phyloP scores from a whole-genome alignment of 1,140 invertebrate species.

The Harpegnathos saltator region DNA sequence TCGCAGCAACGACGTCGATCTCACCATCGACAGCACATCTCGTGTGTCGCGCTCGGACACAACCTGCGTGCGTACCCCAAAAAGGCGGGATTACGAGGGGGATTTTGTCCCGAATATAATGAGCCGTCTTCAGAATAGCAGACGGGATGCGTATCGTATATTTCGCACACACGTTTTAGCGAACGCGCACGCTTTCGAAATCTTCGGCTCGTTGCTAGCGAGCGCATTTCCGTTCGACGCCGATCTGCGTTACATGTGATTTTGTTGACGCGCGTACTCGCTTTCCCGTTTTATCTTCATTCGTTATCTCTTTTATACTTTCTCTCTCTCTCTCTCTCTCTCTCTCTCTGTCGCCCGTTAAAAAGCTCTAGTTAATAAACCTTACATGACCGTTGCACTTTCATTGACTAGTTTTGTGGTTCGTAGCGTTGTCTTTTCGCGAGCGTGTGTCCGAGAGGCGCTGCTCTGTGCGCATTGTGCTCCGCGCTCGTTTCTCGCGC shows the following conservation, averaged over 20 bases:
- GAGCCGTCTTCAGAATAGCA: no score
- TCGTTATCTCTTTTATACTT: slow-evolving; percentile 42
- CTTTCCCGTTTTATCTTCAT: slow-evolving; percentile 26
- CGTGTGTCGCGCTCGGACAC: no score
- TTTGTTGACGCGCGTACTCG: neutral
- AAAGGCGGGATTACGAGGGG: no score
- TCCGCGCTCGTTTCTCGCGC: neutral
- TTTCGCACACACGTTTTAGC: no score
- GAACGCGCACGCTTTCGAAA: no score
- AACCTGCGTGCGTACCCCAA: no score
- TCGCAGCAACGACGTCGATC: no score
- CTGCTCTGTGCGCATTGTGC: slow-evolving; percentile 49
- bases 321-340: slow-evolving; percentile 37
- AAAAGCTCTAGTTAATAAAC: slow-evolving; percentile 78
- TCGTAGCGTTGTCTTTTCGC: slow-evolving; percentile 70
- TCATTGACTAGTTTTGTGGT: slow-evolving; percentile 86
- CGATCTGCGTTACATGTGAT: slow-evolving; percentile 5
- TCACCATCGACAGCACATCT: no score
- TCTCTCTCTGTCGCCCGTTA: slow-evolving; percentile 55
- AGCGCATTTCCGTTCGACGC: neutral
- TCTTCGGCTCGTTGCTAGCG: no score
- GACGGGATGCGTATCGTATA: no score
- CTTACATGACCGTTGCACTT: slow-evolving; percentile 85
- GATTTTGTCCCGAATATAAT: no score
- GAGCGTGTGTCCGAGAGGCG: slow-evolving; percentile 57